Evolutionary conservation across 2,113 vertebrate genomes (phyloP).

Genomic region (Lepus timidus): DNA sequence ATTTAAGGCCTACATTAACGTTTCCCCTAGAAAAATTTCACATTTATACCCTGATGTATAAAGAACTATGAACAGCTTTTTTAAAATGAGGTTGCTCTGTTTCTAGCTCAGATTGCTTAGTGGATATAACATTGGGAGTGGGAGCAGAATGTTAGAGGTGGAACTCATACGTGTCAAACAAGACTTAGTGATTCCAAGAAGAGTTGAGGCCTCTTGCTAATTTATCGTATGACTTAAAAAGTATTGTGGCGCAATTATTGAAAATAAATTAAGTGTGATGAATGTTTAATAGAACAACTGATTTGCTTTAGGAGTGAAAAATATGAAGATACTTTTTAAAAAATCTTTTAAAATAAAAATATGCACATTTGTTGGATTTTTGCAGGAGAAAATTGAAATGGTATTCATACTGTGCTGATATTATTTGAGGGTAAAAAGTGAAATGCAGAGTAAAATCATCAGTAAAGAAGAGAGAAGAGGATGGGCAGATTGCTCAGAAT

Average conservation of each 20-base stretch:
- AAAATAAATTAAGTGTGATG: slow-evolving; percentile 22
- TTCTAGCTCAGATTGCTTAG: neutral
- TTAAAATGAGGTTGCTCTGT: neutral
- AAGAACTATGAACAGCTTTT: neutral
- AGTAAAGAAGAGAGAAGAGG: neutral
- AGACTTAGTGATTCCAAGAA: neutral
- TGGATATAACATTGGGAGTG: neutral
- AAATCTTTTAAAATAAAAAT: neutral
- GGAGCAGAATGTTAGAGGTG: neutral
- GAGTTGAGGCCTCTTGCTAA: neutral
- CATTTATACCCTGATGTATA: neutral
- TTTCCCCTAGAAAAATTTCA: neutral
- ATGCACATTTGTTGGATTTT: neutral
- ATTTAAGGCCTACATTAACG: neutral
- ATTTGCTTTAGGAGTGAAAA: neutral
- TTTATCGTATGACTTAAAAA: slow-evolving; percentile 36
- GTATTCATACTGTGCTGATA: neutral
- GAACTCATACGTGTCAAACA: neutral
- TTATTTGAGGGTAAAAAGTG: neutral
- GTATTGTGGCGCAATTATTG: neutral
- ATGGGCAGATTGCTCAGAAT: no score
- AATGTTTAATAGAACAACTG: neutral
- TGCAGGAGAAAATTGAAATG: neutral
- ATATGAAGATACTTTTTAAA: neutral
- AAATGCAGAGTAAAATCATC: neutral